phyloP scores from a whole-genome alignment of 2,113 vertebrate species.

The Oenanthe oenanthe region DNA sequence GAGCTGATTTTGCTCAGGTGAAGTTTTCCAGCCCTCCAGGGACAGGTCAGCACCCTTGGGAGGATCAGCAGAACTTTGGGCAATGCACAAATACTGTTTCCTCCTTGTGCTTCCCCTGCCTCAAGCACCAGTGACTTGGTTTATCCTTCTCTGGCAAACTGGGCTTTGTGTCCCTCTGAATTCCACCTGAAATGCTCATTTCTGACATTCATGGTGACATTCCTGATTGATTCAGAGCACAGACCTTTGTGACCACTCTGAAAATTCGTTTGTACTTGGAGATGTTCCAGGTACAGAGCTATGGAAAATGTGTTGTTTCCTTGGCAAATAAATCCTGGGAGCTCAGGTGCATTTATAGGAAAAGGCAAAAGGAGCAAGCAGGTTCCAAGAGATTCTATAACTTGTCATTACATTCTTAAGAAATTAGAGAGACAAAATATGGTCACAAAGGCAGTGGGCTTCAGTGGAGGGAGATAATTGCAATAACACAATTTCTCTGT shows the following conservation, averaged over 20 bases:
- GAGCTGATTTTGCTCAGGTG: neutral
- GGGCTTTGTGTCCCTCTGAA: neutral
- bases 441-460: neutral
- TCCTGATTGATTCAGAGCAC: neutral
- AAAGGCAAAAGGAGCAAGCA: neutral
- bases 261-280: neutral
- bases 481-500: neutral
- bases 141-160: neutral
- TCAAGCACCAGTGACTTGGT: rapidly evolving
- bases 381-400: neutral
- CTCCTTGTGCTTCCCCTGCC: neutral
- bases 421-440: neutral
- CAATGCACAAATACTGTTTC: neutral
- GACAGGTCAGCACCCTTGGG: rapidly evolving
- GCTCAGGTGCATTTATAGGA: neutral
- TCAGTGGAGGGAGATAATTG: neutral
- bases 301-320: neutral
- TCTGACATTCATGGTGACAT: neutral
- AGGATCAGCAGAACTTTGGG: neutral
- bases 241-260: neutral
- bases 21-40: neutral
- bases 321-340: neutral
- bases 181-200: neutral
- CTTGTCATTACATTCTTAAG: neutral
- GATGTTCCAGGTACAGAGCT: neutral